phyloP scores from a whole-genome alignment of 2,113 vertebrate genomes.

The Odobenus rosmarus region DNA sequence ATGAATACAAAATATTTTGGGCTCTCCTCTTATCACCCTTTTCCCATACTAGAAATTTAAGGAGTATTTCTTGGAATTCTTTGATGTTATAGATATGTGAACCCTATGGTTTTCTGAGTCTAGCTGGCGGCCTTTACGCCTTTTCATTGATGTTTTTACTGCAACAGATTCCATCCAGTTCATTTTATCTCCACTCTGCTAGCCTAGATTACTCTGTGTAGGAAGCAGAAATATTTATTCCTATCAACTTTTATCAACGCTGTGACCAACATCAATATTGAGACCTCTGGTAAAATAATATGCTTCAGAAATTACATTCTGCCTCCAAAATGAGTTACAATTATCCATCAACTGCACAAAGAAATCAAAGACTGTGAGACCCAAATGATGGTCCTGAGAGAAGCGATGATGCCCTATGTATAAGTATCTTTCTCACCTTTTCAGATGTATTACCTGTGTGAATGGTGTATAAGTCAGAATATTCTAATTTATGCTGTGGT shows the following conservation, averaged over 20 bases:
- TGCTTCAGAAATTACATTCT: not conserved
- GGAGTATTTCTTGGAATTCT: not conserved
- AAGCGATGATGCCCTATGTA: not conserved
- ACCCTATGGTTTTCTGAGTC: not conserved
- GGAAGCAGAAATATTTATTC: constrained; percentile 47
- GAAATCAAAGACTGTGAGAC: not conserved
- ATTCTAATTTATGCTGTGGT: not conserved
- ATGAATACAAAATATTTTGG: not conserved
- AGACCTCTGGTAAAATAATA: not conserved
- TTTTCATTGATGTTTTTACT: not conserved
- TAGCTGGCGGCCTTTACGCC: not conserved
- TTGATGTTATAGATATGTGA: not conserved
- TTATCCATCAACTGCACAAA: not conserved
- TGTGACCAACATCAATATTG: not conserved
- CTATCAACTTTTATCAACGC: not conserved
- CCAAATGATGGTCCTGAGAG: not conserved
- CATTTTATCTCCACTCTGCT: not conserved
- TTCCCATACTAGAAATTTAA: not conserved
- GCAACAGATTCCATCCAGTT: not conserved
- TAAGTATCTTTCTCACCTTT: not conserved
- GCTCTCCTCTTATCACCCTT: not conserved
- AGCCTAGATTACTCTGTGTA: not conserved
- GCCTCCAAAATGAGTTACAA: constrained; percentile 30
- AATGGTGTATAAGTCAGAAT: not conserved
- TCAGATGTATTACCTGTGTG: not conserved